These are phyloP conservation scores for Ictalurus punctatus DNA, from an alignment of 2,113 vertebrate species.

Conservation along the genomic window DNA sequence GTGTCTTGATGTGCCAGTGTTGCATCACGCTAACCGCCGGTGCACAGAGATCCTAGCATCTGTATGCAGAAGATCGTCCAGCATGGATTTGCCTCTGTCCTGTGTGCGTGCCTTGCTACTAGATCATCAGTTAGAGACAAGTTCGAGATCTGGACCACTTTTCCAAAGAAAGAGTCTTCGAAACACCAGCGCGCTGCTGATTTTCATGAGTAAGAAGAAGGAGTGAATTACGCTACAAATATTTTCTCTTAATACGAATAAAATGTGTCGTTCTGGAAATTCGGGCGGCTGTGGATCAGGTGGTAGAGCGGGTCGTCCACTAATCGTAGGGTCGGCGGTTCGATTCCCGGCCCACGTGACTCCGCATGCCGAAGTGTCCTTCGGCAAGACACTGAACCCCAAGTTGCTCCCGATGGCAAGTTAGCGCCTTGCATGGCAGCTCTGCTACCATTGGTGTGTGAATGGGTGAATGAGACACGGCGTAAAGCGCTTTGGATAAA, in stretches of 20 bases:
- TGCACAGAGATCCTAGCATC: slow-evolving; percentile 17
- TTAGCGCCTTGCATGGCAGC: too few species aligned
- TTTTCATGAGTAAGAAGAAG: background rate
- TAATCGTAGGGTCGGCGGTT: too few species aligned
- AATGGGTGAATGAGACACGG: too few species aligned
- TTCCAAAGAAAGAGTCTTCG: background rate
- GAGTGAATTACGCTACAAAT: background rate
- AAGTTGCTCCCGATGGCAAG: too few species aligned
- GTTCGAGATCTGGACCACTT: background rate
- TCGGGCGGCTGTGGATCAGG: too few species aligned
- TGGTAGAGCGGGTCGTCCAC: too few species aligned
- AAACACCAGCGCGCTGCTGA: background rate
- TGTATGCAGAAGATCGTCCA: slow-evolving; percentile 14
- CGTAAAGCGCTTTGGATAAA: too few species aligned
- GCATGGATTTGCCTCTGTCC: background rate
- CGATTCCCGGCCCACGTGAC: too few species aligned
- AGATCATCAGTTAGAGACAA: background rate
- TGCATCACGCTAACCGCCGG: slow-evolving; percentile 16
- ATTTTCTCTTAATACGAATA: background rate
- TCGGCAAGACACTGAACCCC: too few species aligned
- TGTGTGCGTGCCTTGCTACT: background rate
- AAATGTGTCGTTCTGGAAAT: background rate
- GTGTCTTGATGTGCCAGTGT: slow-evolving; percentile 5
- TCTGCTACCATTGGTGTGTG: too few species aligned
- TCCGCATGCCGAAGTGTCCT: too few species aligned